Conservation (phyloP, 2,888 invertebrate genomes). For the Patella ulyssiponensis region DNA sequence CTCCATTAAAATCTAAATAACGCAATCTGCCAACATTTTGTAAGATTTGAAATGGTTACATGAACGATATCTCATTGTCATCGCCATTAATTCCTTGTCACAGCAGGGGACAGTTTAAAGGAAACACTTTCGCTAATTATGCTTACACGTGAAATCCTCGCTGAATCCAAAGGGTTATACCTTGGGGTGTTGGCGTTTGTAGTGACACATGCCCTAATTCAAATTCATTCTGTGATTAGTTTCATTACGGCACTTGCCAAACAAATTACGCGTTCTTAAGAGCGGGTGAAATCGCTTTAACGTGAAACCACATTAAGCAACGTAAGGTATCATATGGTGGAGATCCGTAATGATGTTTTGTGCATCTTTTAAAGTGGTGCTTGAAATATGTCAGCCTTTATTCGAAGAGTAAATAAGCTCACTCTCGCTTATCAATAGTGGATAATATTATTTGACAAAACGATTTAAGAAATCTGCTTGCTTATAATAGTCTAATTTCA, state of each 20-base stretch:
- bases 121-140: too few relatives aligned
- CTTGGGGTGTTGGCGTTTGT: too few relatives aligned
- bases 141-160: too few relatives aligned
- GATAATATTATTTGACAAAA: slow-evolving; percentile 1
- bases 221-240: not conserved
- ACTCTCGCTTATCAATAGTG: not conserved
- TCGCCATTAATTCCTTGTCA: too few relatives aligned
- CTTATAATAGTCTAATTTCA: slow-evolving; percentile 4
- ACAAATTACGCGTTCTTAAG: slow-evolving; percentile 4
- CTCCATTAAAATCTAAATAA: too few relatives aligned
- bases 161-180: too few relatives aligned
- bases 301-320: slow-evolving; percentile 11
- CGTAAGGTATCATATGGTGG: slow-evolving; percentile 7
- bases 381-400: slow-evolving; percentile 5
- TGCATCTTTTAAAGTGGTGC: slow-evolving; percentile 1
- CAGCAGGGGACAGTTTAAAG: too few relatives aligned
- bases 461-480: not conserved
- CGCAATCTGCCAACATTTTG: too few relatives aligned
- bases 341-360: slow-evolving; percentile 6
- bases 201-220: slow-evolving; percentile 2
- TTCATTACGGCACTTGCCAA: slow-evolving; percentile 12
- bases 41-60: too few relatives aligned
- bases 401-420: not conserved
- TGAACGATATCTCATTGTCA: too few relatives aligned
- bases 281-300: slow-evolving; percentile 4